phyloP scores from a whole-genome alignment of 64 coral and sea anemone genomes.

The Catalaphyllia jardinei region DNA sequence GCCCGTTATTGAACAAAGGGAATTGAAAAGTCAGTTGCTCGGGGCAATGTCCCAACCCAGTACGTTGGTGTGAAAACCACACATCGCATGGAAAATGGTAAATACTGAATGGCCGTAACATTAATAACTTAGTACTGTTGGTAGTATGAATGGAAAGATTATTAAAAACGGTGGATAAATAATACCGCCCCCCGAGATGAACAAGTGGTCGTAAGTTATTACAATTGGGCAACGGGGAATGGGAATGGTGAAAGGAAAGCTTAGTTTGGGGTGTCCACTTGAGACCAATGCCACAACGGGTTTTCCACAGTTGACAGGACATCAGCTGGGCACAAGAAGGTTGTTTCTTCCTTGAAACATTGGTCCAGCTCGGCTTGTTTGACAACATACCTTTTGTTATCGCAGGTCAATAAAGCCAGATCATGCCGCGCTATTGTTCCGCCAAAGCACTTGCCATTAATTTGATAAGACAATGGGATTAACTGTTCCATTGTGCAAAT shows the following conservation, averaged over 20 bases:
- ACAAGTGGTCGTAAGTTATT: background rate
- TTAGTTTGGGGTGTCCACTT: slow-evolving; percentile 31
- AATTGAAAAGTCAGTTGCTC: slow-evolving; percentile 8
- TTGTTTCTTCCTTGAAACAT: background rate
- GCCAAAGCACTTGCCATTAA: background rate
- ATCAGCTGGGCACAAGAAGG: background rate
- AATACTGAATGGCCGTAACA: slow-evolving; percentile 22
- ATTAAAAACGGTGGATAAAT: slow-evolving; percentile 3
- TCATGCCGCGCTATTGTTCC: background rate
- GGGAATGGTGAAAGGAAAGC: slow-evolving; percentile 3
- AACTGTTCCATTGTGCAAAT: background rate
- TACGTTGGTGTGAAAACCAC: background rate
- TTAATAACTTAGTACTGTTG: background rate
- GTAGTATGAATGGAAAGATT: background rate
- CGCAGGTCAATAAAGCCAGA: background rate
- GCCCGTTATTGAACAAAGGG: slow-evolving; percentile 17
- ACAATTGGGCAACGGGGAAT: background rate
- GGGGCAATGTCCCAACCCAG: slow-evolving; percentile 45
- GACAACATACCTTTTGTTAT: background rate
- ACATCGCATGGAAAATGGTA: slow-evolving; percentile 60
- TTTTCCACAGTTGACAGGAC: background rate
- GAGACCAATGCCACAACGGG: slow-evolving; percentile 51
- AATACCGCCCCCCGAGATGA: slow-evolving; percentile 57
- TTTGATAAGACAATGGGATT: background rate
- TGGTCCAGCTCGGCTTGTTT: background rate